A percentile compares a stretch with the other conserved stretches of the same genome.
phyloP scores from a whole-genome alignment of 2,888 invertebrate genomes.

The Oscheius sp. region DNA sequence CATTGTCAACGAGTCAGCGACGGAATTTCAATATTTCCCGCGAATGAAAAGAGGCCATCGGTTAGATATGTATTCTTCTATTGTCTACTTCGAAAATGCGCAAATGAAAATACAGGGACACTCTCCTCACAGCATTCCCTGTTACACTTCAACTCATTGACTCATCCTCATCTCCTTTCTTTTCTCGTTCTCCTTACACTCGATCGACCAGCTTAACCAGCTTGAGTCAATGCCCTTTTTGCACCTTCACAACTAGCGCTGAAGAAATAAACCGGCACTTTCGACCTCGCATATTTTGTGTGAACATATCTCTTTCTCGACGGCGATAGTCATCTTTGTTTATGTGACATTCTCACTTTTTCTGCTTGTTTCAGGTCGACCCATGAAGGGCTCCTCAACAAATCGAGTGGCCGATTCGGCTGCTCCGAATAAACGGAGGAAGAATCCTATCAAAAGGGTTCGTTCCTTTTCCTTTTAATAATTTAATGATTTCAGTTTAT shows the following conservation, averaged over 20 bases:
- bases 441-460: neutral
- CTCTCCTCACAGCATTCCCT: too few species aligned
- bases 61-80: too few species aligned
- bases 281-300: slow-evolving; percentile 24
- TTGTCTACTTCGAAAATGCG: too few species aligned
- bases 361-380: neutral
- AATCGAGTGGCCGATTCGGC: slow-evolving; percentile 22
- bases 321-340: neutral
- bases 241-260: slow-evolving; percentile 6
- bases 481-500: slow-evolving; percentile 54
- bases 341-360: neutral
- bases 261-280: slow-evolving; percentile 4
- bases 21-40: too few species aligned
- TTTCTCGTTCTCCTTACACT: too few species aligned
- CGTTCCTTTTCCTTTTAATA: neutral
- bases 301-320: neutral
- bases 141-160: too few species aligned
- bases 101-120: too few species aligned
- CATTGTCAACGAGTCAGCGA: too few species aligned
- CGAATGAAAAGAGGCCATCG: too few species aligned
- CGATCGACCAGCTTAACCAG: too few species aligned
- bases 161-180: too few species aligned
- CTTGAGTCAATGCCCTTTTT: slow-evolving; percentile 9
- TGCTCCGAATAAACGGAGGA: slow-evolving; percentile 10
- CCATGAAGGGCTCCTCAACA: slow-evolving; percentile 18